Evolutionary conservation across 2,797 vertebrate genomes (phyloP).

Genomic region (Cryptoprocta ferox): DNA sequence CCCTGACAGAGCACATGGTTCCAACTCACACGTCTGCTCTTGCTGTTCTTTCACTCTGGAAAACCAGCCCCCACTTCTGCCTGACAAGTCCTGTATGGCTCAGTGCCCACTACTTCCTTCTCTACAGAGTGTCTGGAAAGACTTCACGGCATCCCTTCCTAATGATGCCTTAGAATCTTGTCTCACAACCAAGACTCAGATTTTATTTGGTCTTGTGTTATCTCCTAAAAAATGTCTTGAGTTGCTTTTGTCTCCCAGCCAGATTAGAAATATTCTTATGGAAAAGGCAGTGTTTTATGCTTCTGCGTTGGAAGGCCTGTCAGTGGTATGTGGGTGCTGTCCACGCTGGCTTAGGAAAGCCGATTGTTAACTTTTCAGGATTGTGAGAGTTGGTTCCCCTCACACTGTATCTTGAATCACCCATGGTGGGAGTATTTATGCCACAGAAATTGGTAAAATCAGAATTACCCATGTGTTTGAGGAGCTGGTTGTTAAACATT

Average conservation of each 20-base stretch:
- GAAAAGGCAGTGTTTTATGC: neutral
- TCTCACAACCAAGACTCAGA: neutral
- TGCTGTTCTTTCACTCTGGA: neutral
- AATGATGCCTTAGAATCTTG: neutral
- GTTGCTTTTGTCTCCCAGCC: neutral
- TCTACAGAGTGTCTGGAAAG: neutral
- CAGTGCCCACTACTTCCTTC: neutral
- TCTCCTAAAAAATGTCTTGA: neutral
- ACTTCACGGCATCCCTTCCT: neutral
- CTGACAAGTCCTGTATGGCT: neutral
- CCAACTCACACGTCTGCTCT: fast-evolving
- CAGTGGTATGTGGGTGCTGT: neutral
- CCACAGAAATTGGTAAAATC: neutral
- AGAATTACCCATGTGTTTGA: neutral
- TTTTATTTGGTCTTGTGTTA: neutral
- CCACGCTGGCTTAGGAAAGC: neutral
- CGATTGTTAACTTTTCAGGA: neutral
- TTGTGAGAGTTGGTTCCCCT: neutral
- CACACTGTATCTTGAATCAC: neutral
- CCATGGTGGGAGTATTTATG: neutral
- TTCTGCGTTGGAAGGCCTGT: neutral
- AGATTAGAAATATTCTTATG: neutral
- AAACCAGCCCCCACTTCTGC: neutral
- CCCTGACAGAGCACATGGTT: fast-evolving
- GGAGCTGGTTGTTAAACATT: neutral